Percentiles rank a stretch among this genome's conserved stretches.
phyloP scores from a whole-genome alignment of 2,113 vertebrate genomes.

The Salvelinus namaycush region DNA sequence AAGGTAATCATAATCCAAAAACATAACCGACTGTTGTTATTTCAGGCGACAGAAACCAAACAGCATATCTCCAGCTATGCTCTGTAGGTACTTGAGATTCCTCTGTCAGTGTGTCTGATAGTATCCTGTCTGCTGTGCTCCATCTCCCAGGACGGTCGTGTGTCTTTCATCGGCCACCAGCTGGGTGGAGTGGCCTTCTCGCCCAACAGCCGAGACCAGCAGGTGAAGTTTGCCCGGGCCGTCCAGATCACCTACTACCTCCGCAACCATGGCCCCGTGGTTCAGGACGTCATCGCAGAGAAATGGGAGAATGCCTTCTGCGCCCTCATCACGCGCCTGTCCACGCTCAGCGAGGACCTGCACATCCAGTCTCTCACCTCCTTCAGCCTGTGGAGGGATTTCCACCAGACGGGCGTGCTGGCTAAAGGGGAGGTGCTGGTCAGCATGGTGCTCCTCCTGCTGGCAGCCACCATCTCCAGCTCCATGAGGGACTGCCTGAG shows the following conservation, averaged over 20 bases:
- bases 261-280: constrained; percentile 89
- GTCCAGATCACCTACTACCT: constrained; percentile 99
- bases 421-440: constrained; percentile 94
- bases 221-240: constrained; percentile 94
- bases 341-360: constrained; percentile 78
- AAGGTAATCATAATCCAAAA: constrained; percentile 36
- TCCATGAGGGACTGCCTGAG: constrained; percentile 98
- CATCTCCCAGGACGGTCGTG: constrained; percentile 87
- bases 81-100: too few relatives aligned
- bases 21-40: constrained; percentile 22
- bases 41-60: too few relatives aligned
- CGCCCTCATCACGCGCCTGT: constrained; percentile 84
- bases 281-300: constrained; percentile 93
- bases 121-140: not conserved
- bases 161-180: constrained; percentile 97
- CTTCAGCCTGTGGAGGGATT: constrained; percentile 95
- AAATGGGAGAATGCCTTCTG: constrained; percentile 98
- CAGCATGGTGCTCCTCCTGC: constrained; percentile 90
- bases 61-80: too few relatives aligned
- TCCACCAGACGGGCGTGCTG: constrained; percentile 91
- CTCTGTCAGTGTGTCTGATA: too few relatives aligned
- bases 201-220: constrained; percentile 93
- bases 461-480: constrained; percentile 94
- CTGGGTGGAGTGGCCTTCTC: constrained; percentile 92
- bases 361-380: constrained; percentile 89